A percentile compares a stretch with the other conserved stretches of the same genome.
phyloP scores from a whole-genome alignment of 2,888 invertebrate species.

The Beris chalybata region DNA sequence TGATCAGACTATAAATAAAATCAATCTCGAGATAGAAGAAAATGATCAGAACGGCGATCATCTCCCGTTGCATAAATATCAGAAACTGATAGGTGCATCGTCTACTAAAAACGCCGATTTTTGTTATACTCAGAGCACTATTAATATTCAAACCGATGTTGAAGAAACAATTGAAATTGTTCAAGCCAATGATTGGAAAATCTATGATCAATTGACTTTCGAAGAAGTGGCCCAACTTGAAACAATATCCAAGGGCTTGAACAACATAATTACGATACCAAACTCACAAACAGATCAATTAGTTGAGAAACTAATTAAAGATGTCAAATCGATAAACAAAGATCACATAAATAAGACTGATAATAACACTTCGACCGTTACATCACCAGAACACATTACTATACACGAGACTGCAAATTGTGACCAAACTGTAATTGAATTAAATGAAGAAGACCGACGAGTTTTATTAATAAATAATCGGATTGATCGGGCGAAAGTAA shows the following conservation, averaged over 20 bases:
- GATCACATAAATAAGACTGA: conserved; percentile 43
- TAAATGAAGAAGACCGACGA: conserved; percentile 1
- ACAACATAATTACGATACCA: conserved; percentile 48
- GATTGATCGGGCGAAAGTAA: conserved; percentile 31
- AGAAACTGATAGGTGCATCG: not conserved
- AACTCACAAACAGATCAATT: conserved; percentile 44
- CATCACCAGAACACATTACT: not conserved
- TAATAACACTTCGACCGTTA: conserved; percentile 34
- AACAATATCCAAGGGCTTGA: conserved; percentile 53
- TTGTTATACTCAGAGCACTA: not conserved
- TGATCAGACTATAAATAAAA: too few species aligned
- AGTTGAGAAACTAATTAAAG: conserved; percentile 49
- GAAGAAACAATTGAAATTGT: not conserved
- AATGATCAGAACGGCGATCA: conserved; percentile 19
- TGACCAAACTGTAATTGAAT: not conserved
- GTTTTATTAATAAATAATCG: conserved; percentile 32
- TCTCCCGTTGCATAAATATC: conserved; percentile 32
- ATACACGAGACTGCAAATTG: not conserved
- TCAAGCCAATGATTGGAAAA: conserved; percentile 5
- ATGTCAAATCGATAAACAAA: conserved; percentile 52
- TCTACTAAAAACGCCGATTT: too few species aligned
- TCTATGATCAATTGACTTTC: conserved; percentile 24
- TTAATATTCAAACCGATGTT: conserved; percentile 34
- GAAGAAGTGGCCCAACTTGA: conserved; percentile 47
- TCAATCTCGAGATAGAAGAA: too few species aligned